Base-by-base conservation (phyloP, 2,113 vertebrate species). In the Chunga burmeisteri region DNA sequence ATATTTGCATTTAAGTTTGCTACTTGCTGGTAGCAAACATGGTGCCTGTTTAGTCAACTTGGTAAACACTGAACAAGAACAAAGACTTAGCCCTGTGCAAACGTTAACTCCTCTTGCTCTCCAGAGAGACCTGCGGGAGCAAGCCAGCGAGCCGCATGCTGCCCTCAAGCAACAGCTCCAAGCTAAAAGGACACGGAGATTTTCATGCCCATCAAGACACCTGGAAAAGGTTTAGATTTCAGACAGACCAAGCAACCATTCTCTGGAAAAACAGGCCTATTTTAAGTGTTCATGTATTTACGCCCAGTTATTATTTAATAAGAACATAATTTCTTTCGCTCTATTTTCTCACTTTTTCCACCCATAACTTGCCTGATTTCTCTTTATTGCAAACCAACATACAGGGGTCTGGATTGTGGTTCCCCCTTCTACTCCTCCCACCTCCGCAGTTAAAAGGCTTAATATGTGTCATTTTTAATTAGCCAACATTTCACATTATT, bases 51-150 rank as follows among this genome's bases (percentile, higher is more conserved):
- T 92, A 95, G 83, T 91, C 95, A 96, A 73, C 10, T 38, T 59
- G 78, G 75, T 81, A 96, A 97, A 96, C 81, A 95, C 58, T 73
- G 66, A 78, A 68, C 53, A 50, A 85, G 65, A 92, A 70, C 20
- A 66, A 91, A 90, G 71, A 86, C 36, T 94, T 75, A 56, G 63
- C 72, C 59, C 52, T 88, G 71, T 47, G 77, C 67, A 97, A 97
- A 97, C 53, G 91, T 59, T 55, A 71, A 84, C 61, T 88, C 62
- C 67, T 93, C 79, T 88, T 52, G 40, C 55, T 77, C 72, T 77
- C 63, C 30, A 81, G 75, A 81, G 75, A 70, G 42, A 79, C 38
- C n/a, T 49, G 16, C 4, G 3, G 53, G 56, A 71, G 29, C 16
- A 58, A 86, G 55, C 25, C 44, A 42, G 23, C 1, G 6, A 80